Evolutionary conservation across 1,140 invertebrate species (phyloP), one percentile per base, ranked within the genome.

Genomic region (Asobara japonica): DNA sequence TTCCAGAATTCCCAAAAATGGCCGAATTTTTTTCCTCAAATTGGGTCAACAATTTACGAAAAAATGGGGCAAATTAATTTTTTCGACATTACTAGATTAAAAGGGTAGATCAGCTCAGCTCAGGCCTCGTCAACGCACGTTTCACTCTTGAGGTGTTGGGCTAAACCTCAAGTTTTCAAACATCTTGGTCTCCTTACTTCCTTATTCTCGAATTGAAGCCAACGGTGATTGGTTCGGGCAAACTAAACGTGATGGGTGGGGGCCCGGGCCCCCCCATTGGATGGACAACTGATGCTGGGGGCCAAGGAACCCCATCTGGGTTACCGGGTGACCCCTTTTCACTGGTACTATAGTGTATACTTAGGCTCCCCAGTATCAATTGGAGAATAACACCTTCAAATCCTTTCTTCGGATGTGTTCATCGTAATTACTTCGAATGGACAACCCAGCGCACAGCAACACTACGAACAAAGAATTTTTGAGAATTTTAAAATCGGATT

Each of bases 231-330:
- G 51, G 51, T 56, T 18, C 18, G 25, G 25, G 6, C 11, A 5
- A 5, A 13, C 51, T 56, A 10, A 56, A 56, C 22, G 2, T 8
- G 4, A 6, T 2, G 2, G 13, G 51, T 7, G 51, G 51, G 51
- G 51, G 25, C 2, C 18, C 79, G 77, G 16, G 33, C 16, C 8
- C 45, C 69, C 33, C 51, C 27, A 45, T 71, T 71, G 69, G 69
- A 65, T 36, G 30, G 48, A 16, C 60, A 2, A 25, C 25, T 45
- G 29, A 33, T 33, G 36, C 18, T 51, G 16, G 30, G 27, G 80
- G 78, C 78, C 82, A 85, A 86, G 75, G 83, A 85, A 86, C 84
- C 79, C 79, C 82, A 86, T 84, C 79, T 86, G 82, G 84, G 84
- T 86, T 77, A 86, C 84, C 84, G 80, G 84, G 84, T 86, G 80